phyloP scores from a whole-genome alignment of 2,888 invertebrate genomes.

The Thereva unica region DNA sequence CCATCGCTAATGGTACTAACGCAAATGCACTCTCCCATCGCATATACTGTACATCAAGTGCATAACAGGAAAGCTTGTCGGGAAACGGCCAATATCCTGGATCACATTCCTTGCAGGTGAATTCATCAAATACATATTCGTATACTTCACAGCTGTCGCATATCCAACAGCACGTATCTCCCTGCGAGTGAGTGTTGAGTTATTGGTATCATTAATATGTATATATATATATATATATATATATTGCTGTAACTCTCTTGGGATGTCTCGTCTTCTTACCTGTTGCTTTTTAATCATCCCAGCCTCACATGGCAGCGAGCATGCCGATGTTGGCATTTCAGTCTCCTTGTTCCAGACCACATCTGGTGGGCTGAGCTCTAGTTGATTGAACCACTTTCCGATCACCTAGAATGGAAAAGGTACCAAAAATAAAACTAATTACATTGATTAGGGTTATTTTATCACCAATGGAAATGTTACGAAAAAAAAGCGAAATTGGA shows the following conservation, averaged over 20 bases:
- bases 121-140: constrained; percentile 69
- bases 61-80: constrained; percentile 66
- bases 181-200: constrained; percentile 54
- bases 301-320: constrained; percentile 68
- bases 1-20: constrained; percentile 66
- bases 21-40: constrained; percentile 69
- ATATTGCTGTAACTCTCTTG: neutral
- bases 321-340: constrained; percentile 68
- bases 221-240: neutral
- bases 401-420: constrained; percentile 57
- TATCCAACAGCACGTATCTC: constrained; percentile 77
- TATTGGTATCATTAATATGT: neutral
- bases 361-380: constrained; percentile 58
- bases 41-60: constrained; percentile 67
- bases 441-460: no score
- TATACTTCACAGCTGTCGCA: constrained; percentile 73
- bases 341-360: constrained; percentile 63
- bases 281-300: constrained; percentile 72
- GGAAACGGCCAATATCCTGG: constrained; percentile 67
- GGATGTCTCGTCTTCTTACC: constrained; percentile 47
- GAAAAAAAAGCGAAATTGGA: no score
- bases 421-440: no score
- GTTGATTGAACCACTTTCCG: constrained; percentile 66
- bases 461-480: no score
- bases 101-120: constrained; percentile 68